A percentile compares a stretch with the other conserved stretches of the same genome.
These are phyloP conservation scores for Anaspis maculata DNA, from an alignment of 2,888 invertebrate species.

Conservation along the genomic window DNA sequence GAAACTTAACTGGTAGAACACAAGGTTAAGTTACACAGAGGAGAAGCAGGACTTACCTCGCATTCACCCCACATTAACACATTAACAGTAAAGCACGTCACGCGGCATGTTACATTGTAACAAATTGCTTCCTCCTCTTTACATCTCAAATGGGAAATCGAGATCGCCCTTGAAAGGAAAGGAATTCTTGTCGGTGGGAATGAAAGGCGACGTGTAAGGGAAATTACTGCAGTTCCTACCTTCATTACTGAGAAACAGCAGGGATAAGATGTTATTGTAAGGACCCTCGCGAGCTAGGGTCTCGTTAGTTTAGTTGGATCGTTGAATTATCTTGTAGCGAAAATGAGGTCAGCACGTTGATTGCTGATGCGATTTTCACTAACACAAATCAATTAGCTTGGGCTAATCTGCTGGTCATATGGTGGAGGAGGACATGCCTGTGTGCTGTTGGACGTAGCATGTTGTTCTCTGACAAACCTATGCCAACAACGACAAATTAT, in stretches of 20 bases:
- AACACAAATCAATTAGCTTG: slow-evolving; percentile 11
- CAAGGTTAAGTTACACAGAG: too few relatives aligned
- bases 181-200: too few relatives aligned
- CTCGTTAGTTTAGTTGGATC: slow-evolving; percentile 14
- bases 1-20: too few relatives aligned
- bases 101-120: too few relatives aligned
- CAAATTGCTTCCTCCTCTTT: too few relatives aligned
- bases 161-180: too few relatives aligned
- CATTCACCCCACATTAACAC: too few relatives aligned
- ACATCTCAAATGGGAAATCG: too few relatives aligned
- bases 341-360: slow-evolving; percentile 11
- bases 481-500: too few relatives aligned
- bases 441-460: slow-evolving; percentile 3
- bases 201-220: too few relatives aligned
- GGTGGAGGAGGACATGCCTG: neutral
- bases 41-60: too few relatives aligned
- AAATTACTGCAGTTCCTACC: slow-evolving; percentile 10
- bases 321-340: slow-evolving; percentile 10
- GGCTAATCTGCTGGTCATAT: slow-evolving; percentile 8
- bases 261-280: slow-evolving; percentile 10
- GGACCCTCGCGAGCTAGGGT: slow-evolving; percentile 8
- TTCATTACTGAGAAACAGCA: slow-evolving; percentile 10
- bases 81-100: too few relatives aligned
- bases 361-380: slow-evolving; percentile 13
- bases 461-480: slow-evolving; percentile 2